These are phyloP conservation scores for Schizothorax lantsangensis DNA, from an alignment of 2,797 vertebrate species.

Conservation along the genomic window DNA sequence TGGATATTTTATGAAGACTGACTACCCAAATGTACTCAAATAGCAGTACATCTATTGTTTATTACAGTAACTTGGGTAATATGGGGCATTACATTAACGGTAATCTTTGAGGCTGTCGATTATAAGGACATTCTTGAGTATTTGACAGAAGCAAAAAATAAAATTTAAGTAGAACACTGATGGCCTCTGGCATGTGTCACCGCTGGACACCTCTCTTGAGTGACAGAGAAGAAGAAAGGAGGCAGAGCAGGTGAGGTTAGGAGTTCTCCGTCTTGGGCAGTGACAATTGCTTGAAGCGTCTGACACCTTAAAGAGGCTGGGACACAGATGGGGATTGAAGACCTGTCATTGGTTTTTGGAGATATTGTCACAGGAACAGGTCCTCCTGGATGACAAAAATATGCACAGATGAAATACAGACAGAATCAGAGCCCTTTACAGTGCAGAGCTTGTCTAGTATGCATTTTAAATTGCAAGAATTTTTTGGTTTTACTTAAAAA, in stretches of 20 bases:
- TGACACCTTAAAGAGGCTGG: conserved; percentile 44
- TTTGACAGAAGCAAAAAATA: conserved; percentile 25
- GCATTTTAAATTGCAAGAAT: neutral
- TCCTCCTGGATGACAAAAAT: neutral
- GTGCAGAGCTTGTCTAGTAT: neutral
- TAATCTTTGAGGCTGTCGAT: neutral
- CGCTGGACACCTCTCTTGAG: conserved; percentile 33
- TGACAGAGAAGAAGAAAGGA: conserved; percentile 32
- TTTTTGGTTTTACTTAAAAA: neutral
- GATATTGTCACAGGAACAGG: conserved; percentile 20
- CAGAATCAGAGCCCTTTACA: conserved; percentile 4
- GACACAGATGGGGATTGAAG: conserved; percentile 34
- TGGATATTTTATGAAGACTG: neutral
- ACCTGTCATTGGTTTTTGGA: conserved; percentile 44
- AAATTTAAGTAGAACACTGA: conserved; percentile 49
- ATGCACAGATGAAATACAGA: neutral
- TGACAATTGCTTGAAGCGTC: conserved; percentile 42
- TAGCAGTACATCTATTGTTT: neutral
- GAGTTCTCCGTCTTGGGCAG: conserved; percentile 38
- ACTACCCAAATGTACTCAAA: neutral
- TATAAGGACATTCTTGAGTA: conserved; percentile 32
- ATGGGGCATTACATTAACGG: neutral
- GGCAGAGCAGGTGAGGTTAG: conserved; percentile 31
- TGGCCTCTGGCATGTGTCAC: conserved; percentile 43
- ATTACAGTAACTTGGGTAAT: neutral